Evolutionary conservation across 2,888 invertebrate species (phyloP).

Genomic region (Andrena fulva): DNA sequence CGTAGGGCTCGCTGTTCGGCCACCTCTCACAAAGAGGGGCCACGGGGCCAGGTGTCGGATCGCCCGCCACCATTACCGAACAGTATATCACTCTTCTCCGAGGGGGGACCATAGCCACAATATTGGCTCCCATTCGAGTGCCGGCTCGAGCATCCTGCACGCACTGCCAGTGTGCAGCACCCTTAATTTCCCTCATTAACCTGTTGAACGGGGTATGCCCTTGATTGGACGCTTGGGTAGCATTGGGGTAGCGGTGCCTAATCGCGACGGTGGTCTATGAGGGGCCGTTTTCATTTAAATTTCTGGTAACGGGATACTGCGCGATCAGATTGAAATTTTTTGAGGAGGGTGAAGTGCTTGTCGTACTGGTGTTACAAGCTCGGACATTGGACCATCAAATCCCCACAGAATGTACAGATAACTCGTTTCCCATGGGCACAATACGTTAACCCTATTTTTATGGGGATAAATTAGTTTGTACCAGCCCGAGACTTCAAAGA

Average conservation of each 20-base stretch:
- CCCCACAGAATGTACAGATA: conserved; percentile 31
- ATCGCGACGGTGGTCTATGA: too few species aligned
- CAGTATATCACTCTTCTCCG: conserved; percentile 82
- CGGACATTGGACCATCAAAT: background rate
- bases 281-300: too few species aligned
- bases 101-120: conserved; percentile 25
- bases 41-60: conserved; percentile 81
- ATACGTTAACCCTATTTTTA: conserved; percentile 78
- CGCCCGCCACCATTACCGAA: conserved; percentile 82
- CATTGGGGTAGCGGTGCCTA: too few species aligned
- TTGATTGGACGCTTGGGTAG: background rate
- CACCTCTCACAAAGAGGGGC: conserved; percentile 76
- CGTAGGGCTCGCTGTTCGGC: conserved; percentile 66
- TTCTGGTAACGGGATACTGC: too few species aligned
- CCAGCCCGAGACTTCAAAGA: background rate
- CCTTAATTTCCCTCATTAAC: conserved; percentile 79
- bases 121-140: conserved; percentile 30
- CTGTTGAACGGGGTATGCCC: background rate
- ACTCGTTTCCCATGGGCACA: conserved; percentile 14
- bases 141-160: background rate
- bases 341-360: background rate
- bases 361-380: background rate
- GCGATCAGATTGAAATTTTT: too few species aligned
- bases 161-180: conserved; percentile 65
- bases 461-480: conserved; percentile 63